Evolutionary conservation across 1,140 invertebrate genomes (phyloP), one percentile per base, ranked within the genome.

Genomic region (Ceratosolen solmsi): DNA sequence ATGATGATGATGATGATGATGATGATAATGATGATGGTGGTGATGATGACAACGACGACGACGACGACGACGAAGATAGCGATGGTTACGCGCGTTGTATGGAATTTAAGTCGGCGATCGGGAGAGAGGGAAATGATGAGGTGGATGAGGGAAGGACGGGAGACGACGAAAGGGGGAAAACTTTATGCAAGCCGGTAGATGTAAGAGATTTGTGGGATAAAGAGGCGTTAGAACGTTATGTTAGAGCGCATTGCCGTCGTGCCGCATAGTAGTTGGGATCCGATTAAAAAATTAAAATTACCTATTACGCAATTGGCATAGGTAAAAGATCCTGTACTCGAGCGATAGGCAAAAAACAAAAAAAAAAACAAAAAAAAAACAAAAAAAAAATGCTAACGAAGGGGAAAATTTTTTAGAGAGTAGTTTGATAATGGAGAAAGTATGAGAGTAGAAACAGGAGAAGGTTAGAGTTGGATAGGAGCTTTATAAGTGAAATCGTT

Each of bases 391-490:
- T n/a, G n/a, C n/a, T n/a, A n/a, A n/a, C n/a, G n/a, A n/a, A n/a
- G n/a, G n/a, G n/a, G n/a, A n/a, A n/a, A n/a, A n/a, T n/a, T n/a
- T 33, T 15, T 3, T 8, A n/a, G 41, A 54, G 72, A 58, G n/a
- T 41, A 25, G 2, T 49, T 80, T 36, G 58, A 60, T 63, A 25
- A 36, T 13, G 75, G 49, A 76, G 78, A 83, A 84, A 75, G 73
- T 60, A 11, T 17, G 20, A 20, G 58, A 65, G 54, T 17, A 54
- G 30, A 11, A 79, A 63, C 33, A 49, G 25, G 58, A n/a, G 36
- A 56, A 46, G 51, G 65, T 17, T 56, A 0, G 15, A 17, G 63
- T 17, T 17, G 30, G 20, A 65, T 2, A 25, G 30, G 17, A 65
- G 60, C 60, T 65, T 65, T 20, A 11, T 20, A 30, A 63, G 77